phyloP scores from a whole-genome alignment of 2,797 vertebrate genomes.

The Danio aesculapii region DNA sequence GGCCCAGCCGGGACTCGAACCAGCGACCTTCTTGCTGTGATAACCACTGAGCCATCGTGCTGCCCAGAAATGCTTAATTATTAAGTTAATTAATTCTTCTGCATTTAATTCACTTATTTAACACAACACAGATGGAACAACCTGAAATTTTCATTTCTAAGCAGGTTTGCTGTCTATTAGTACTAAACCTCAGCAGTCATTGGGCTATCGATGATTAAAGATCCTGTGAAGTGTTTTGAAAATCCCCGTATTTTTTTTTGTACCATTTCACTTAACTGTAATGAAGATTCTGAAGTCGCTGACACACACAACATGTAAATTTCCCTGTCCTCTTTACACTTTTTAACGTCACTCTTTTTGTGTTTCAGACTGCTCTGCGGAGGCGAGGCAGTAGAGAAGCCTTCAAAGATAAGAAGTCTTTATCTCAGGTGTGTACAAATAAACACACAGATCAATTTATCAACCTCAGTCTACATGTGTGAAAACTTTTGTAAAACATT shows the following conservation, averaged over 20 bases:
- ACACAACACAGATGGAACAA: not conserved
- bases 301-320: not conserved
- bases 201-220: not conserved
- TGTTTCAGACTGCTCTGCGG: slow-evolving; percentile 87
- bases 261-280: not conserved
- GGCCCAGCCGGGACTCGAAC: no score
- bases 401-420: slow-evolving; percentile 93
- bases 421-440: slow-evolving; percentile 83
- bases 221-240: no score
- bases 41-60: no score
- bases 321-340: not conserved
- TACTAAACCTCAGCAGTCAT: no score
- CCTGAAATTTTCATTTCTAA: not conserved
- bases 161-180: not conserved
- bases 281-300: not conserved
- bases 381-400: slow-evolving; percentile 92
- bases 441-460: not conserved
- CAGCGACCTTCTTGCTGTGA: no score
- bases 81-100: not conserved
- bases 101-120: not conserved
- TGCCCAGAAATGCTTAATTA: no score
- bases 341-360: not conserved
- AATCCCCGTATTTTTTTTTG: no score
- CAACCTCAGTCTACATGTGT: not conserved
- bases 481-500: not conserved